Conservation (phyloP, 1,140 invertebrate species). For the Whitmania pigra region DNA sequence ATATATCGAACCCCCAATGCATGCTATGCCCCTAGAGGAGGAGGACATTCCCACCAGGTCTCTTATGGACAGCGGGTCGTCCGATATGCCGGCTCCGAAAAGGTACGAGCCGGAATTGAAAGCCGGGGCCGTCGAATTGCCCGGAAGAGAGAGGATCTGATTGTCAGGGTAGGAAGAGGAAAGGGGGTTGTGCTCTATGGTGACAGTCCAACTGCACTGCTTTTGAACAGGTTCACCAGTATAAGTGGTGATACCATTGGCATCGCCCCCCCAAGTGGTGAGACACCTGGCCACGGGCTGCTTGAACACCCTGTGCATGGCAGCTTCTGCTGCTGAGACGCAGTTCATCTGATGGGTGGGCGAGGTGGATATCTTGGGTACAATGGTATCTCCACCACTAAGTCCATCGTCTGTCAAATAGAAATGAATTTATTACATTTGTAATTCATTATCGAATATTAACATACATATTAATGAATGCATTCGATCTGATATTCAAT, state of each 20-base stretch:
- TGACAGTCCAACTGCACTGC: constrained; percentile 32
- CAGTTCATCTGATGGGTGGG: too few relatives aligned
- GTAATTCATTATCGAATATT: too few relatives aligned
- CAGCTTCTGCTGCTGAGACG: too few relatives aligned
- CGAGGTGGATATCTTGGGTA: constrained; percentile 28
- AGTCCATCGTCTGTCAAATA: constrained; percentile 29
- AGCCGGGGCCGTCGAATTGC: neutral
- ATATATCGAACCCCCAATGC: constrained; percentile 31
- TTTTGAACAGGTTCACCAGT: constrained; percentile 29
- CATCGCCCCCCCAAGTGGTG: constrained; percentile 30
- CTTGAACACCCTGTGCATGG: too few relatives aligned
- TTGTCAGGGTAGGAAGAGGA: too few relatives aligned
- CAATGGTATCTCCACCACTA: constrained; percentile 28
- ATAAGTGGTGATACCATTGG: constrained; percentile 31
- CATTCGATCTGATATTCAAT: too few relatives aligned
- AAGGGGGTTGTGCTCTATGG: constrained; percentile 31
- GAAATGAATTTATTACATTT: neutral
- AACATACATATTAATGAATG: too few relatives aligned
- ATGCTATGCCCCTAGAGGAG: constrained; percentile 32
- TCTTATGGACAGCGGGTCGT: constrained; percentile 29
- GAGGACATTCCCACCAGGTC: constrained; percentile 34
- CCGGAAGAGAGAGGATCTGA: too few relatives aligned
- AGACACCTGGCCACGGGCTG: neutral
- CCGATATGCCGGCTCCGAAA: constrained; percentile 35
- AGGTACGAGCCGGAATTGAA: constrained; percentile 28